These are phyloP conservation scores for Melopsittacus undulatus DNA, from an alignment of 2,797 vertebrate species.

Conservation along the genomic window DNA sequence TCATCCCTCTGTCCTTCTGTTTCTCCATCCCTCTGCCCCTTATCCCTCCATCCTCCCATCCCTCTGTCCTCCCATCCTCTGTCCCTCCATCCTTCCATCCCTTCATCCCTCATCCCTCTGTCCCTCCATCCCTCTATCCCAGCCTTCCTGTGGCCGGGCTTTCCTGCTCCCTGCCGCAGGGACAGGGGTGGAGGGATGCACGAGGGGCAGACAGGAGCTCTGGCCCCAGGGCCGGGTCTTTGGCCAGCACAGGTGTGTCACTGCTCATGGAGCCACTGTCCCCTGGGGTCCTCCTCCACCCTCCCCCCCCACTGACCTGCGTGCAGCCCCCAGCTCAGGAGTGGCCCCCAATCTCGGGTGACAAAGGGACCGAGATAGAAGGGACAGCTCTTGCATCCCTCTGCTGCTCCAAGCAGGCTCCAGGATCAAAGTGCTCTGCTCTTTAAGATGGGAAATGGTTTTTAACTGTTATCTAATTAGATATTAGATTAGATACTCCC, in stretches of 20 bases:
- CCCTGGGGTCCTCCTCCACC: fast-evolving
- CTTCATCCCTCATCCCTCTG: not conserved
- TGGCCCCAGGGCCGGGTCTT: fast-evolving
- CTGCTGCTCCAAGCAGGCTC: fast-evolving
- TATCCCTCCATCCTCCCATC: too few species aligned
- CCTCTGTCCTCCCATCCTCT: too few species aligned
- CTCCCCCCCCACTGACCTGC: not conserved
- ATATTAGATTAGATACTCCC: too few species aligned
- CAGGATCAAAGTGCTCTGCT: fast-evolving
- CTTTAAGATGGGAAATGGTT: not conserved
- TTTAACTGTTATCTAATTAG: not conserved
- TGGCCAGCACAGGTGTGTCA: not conserved
- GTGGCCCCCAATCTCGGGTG: fast-evolving
- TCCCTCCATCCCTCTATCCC: not conserved
- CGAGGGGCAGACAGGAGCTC: not conserved
- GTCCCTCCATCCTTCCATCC: too few species aligned
- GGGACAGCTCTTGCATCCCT: not conserved
- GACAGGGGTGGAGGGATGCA: fast-evolving
- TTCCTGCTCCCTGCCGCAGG: not conserved
- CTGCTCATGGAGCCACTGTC: not conserved
- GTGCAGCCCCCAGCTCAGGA: not conserved
- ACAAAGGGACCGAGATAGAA: not conserved
- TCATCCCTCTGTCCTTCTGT: too few species aligned
- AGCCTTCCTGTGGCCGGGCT: not conserved
- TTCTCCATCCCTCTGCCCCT: too few species aligned